Evolutionary conservation across 2,113 vertebrate genomes (phyloP).

Genomic region (Mungos mungo): DNA sequence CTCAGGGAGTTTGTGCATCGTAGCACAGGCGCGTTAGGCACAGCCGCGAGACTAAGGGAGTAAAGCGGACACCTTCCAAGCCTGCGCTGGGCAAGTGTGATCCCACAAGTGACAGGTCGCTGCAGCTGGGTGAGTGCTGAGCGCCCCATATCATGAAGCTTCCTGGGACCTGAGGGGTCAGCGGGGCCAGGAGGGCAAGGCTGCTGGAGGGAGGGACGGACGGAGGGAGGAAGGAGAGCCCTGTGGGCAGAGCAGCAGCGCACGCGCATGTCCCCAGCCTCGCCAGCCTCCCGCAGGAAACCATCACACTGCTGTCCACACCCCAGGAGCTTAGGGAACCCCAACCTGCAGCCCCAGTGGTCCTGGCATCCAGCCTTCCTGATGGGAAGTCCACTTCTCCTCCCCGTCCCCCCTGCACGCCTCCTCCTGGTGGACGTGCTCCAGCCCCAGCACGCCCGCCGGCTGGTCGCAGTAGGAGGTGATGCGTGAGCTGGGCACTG

Average conservation of each 20-base stretch:
- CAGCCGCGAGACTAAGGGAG: fast-evolving
- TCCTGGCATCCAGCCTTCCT: neutral
- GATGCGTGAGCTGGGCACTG: neutral
- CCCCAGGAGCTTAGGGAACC: neutral
- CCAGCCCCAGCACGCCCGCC: fast-evolving
- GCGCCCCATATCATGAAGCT: fast-evolving
- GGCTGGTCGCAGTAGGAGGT: neutral
- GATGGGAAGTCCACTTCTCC: neutral
- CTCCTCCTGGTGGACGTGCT: neutral
- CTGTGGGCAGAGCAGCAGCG: neutral
- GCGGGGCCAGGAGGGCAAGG: neutral
- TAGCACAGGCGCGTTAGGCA: fast-evolving
- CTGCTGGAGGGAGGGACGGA: neutral
- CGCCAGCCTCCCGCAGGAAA: neutral
- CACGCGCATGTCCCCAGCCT: neutral
- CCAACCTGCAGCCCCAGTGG: fast-evolving
- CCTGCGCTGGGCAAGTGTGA: neutral
- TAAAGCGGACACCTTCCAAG: neutral
- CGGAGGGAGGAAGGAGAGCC: neutral
- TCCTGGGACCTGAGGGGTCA: fast-evolving
- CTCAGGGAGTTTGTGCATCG: no score
- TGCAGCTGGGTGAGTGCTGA: neutral
- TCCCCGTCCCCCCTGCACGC: no score
- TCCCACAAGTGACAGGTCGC: neutral
- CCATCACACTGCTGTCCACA: neutral